A percentile compares a stretch with the other conserved stretches of the same genome.
These are phyloP conservation scores for Geotrypetes seraphini DNA, from an alignment of 2,797 vertebrate genomes.

Conservation along the genomic window DNA sequence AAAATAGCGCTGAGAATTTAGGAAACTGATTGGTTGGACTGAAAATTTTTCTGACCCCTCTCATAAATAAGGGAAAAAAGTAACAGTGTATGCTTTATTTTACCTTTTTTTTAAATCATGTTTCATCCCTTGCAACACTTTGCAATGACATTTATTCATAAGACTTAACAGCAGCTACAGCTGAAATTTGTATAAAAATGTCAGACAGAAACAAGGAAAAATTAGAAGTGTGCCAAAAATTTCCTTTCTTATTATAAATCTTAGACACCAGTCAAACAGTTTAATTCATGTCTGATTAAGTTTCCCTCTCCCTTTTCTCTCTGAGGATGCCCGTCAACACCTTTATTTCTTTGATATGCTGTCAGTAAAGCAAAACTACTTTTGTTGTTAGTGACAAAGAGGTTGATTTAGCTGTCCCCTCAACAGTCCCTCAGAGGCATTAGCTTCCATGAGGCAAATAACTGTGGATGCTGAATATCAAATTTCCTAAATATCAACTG, in stretches of 20 bases:
- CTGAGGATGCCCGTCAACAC: conserved; percentile 30
- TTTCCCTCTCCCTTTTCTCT: conserved; percentile 22
- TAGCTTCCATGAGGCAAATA: no score
- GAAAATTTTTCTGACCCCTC: no score
- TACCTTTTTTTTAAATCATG: no score
- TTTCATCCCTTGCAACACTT: no score
- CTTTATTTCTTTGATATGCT: conserved; percentile 7
- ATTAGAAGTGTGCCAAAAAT: conserved; percentile 8
- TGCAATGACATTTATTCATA: conserved; percentile 17
- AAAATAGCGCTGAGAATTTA: no score
- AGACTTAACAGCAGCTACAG: conserved; percentile 19
- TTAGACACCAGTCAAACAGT: conserved; percentile 15
- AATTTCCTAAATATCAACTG: no score
- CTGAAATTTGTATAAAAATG: conserved; percentile 14
- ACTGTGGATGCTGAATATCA: no score
- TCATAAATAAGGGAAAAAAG: not conserved
- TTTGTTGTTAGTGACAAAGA: conserved; percentile 24
- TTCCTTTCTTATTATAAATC: conserved; percentile 25
- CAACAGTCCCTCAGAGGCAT: no score
- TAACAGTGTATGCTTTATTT: not conserved
- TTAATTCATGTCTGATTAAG: conserved; percentile 27
- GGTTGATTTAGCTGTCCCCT: not conserved
- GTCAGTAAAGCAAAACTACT: conserved; percentile 20
- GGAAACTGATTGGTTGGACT: no score
- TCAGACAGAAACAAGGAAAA: no score